These are phyloP conservation scores for Apostichopus japonicus DNA, from an alignment of 35 echinoderm and acorn worm species.

Conservation along the genomic window DNA sequence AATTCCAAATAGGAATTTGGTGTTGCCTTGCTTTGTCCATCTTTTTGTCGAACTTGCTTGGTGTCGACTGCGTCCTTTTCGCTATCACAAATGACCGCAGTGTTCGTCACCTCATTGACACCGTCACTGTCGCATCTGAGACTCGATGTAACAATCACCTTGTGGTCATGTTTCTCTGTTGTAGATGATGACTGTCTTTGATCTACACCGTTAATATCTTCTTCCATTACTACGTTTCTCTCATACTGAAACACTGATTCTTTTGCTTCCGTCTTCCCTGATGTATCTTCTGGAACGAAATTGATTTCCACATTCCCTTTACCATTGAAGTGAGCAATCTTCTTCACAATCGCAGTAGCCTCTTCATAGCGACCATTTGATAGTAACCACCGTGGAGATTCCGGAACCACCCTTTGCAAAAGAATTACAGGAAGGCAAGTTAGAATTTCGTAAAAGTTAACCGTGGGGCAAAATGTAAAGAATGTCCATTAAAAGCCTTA, in stretches of 20 bases:
- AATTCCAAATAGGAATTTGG: not conserved
- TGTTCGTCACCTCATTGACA: not conserved
- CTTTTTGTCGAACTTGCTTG: no score
- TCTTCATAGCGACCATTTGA: constrained; percentile 5
- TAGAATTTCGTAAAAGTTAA: no score
- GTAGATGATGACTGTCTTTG: not conserved
- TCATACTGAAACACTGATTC: not conserved
- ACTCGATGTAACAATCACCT: not conserved
- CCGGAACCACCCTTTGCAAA: no score
- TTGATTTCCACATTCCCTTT: not conserved
- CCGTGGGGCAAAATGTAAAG: no score
- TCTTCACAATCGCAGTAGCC: not conserved
- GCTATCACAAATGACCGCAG: no score
- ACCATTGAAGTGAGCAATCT: not conserved
- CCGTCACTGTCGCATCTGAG: not conserved
- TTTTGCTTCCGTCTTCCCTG: not conserved
- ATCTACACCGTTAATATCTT: not conserved
- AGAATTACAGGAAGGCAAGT: no score
- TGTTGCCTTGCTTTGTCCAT: not conserved
- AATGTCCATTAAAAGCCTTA: no score
- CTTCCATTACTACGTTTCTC: not conserved
- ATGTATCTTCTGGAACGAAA: not conserved
- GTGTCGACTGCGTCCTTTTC: not conserved
- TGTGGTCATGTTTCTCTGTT: not conserved
- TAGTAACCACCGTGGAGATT: no score